Conservation (phyloP, 2,797 vertebrate species). For the Phrynocephalus forsythii region DNA sequence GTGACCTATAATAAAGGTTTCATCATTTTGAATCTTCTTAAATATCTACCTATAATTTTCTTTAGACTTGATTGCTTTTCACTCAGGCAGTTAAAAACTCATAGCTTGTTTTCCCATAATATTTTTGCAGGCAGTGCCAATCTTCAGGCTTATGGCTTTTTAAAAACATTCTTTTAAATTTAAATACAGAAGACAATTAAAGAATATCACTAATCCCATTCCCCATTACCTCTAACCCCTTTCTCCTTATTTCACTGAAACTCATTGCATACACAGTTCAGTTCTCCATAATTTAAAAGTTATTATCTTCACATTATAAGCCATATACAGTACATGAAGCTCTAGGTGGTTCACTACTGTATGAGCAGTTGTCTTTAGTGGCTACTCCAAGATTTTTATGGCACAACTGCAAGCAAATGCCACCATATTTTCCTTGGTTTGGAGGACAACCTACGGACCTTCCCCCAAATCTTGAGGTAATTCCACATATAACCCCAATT, state of each 20-base stretch:
- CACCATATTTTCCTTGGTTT: constrained; percentile 47
- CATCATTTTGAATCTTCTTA: constrained; percentile 69
- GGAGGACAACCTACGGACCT: constrained; percentile 4
- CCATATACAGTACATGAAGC: constrained; percentile 54
- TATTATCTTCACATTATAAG: constrained; percentile 55
- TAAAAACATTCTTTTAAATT: constrained; percentile 71
- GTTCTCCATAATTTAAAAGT: constrained; percentile 45
- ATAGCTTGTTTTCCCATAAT: constrained; percentile 69
- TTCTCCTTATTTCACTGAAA: constrained; percentile 65
- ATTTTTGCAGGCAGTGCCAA: constrained; percentile 77
- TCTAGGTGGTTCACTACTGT: constrained; percentile 44
- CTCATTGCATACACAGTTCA: constrained; percentile 53
- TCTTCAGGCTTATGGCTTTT: constrained; percentile 86
- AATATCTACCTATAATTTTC: constrained; percentile 72
- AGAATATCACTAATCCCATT: constrained; percentile 57
- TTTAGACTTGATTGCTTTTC: constrained; percentile 78
- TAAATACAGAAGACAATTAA: constrained; percentile 75
- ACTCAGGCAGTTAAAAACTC: constrained; percentile 82
- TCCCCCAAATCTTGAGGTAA: constrained; percentile 42
- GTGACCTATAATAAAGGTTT: constrained; percentile 79
- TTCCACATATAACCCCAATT: constrained; percentile 47
- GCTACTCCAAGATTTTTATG: constrained; percentile 57
- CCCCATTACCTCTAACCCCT: constrained; percentile 26
- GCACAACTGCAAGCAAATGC: constrained; percentile 50
- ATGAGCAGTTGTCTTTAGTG: constrained; percentile 60